Base-by-base conservation (phyloP, 2,113 vertebrate genomes). In the Zosterops borbonicus region DNA sequence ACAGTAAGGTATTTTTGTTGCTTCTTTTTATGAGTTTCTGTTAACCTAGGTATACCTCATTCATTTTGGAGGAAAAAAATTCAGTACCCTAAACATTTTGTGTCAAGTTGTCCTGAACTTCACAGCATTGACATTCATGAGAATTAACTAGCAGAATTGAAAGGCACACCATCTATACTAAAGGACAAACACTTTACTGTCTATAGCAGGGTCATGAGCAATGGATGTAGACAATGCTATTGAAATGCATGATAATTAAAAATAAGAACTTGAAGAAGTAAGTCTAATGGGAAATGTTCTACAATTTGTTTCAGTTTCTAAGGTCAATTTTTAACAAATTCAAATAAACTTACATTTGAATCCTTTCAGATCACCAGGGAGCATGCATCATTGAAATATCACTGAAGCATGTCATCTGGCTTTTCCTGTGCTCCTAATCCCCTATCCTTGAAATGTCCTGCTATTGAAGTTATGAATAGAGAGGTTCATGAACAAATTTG, bases 291-390 rank as follows among this genome's bases (percentile, higher is more conserved):
- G 88, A 93, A 94, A 92, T 80, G 23, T 69, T 77, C 55, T 69
- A 28, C 64, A 91, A 94, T 94, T 95, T 95, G 62, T 90, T 93
- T 91, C 74, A 52, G n/a, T 82, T 96, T 95, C 53, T 76, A 87
- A 90, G 74, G 85, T 91, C 81, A 85, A 20, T 94, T 95, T 95
- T 91, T 60, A 89, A 73, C 31, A 95, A 76, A 90, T 90, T 93
- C 87, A 87, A 93, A 94, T 83, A 89, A 95, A 93, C 44, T 90
- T 92, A 67, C 33, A 49, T 91, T 95, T 90, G 85, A 96, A 90
- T 94, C 17, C 44, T 83, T 93, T 69, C 78, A 64, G 28, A 41
- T 79, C 94, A 80, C 58, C 11, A 41, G 95, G 94, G 95, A 95
- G 39, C 13, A 21, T 37, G 16, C 53, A 79, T 73, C 84, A 89